Percentiles rank a stretch among this genome's conserved stretches.
Evolutionary conservation across 2,797 vertebrate genomes (phyloP).

Genomic region (Huso huso): DNA sequence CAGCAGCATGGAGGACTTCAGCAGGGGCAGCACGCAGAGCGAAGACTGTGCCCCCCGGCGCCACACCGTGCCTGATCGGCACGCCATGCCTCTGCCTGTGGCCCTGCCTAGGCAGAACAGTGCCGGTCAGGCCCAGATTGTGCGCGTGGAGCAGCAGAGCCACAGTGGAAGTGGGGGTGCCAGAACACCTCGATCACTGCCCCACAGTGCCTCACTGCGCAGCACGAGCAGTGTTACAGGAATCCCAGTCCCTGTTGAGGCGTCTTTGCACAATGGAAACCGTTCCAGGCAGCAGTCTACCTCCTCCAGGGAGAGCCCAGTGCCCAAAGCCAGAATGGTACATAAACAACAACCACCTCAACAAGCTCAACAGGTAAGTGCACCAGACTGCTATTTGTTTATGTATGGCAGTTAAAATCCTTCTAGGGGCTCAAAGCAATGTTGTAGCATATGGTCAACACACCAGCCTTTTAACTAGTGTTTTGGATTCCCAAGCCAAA

Average conservation of each 20-base stretch:
- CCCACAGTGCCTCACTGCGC: conserved; percentile 66
- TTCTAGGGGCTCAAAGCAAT: too few relatives aligned
- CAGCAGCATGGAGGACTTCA: conserved; percentile 76
- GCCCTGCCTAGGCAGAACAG: conserved; percentile 75
- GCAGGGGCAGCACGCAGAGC: conserved; percentile 64
- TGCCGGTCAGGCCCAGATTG: conserved; percentile 74
- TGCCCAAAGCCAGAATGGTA: conserved; percentile 60
- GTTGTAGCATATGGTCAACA: too few relatives aligned
- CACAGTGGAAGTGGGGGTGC: conserved; percentile 50
- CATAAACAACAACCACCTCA: conserved; percentile 55
- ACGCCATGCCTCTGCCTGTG: conserved; percentile 43
- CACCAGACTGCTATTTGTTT: too few relatives aligned
- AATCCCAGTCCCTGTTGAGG: conserved; percentile 52
- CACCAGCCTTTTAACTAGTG: too few relatives aligned
- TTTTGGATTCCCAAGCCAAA: too few relatives aligned
- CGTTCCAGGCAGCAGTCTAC: conserved; percentile 64
- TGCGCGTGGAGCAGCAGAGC: conserved; percentile 67
- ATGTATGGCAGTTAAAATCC: too few relatives aligned
- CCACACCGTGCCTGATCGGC: conserved; percentile 46
- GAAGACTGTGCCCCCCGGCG: conserved; percentile 61
- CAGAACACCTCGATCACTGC: conserved; percentile 57
- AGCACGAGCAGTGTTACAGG: conserved; percentile 69
- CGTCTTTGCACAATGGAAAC: conserved; percentile 47
- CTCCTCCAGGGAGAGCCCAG: conserved; percentile 66
- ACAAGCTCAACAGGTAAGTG: conserved; percentile 26